phyloP scores from a whole-genome alignment of 2,888 invertebrate species.

The Meteorus colon region DNA sequence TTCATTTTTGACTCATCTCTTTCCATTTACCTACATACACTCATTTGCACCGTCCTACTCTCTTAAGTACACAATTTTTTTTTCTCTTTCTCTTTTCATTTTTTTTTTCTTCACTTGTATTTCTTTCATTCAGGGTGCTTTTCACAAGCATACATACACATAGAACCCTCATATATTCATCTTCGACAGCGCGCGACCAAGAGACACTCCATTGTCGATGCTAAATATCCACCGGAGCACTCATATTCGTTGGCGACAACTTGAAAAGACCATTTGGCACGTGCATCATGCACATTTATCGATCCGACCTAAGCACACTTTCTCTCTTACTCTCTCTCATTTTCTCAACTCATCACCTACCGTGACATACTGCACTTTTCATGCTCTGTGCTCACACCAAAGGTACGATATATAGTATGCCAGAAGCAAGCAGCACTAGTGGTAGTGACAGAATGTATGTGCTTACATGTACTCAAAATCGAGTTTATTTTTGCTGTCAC shows the following conservation, averaged over 20 bases:
- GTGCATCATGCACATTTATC: constrained; percentile 47
- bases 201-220: constrained; percentile 43
- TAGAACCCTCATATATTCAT: constrained; percentile 38
- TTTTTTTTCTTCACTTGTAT: constrained; percentile 27
- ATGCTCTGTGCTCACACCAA: constrained; percentile 27
- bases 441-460: neutral
- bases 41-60: neutral
- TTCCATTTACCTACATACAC: constrained; percentile 15
- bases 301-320: constrained; percentile 34
- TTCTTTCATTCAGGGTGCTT: constrained; percentile 34
- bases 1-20: constrained; percentile 22
- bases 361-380: constrained; percentile 45
- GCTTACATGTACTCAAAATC: constrained; percentile 34
- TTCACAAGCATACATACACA: constrained; percentile 22
- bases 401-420: neutral
- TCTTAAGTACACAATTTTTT: constrained; percentile 32
- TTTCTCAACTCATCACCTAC: constrained; percentile 8
- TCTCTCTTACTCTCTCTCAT: neutral
- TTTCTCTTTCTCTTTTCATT: constrained; percentile 23
- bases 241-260: constrained; percentile 34
- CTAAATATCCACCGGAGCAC: constrained; percentile 31
- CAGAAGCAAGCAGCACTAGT: neutral
- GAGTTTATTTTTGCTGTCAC: constrained; percentile 37
- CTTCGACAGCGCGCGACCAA: constrained; percentile 37
- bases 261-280: constrained; percentile 50